Base-by-base conservation (phyloP, 2,888 invertebrate species). In the Hoplodrina ambigua region DNA sequence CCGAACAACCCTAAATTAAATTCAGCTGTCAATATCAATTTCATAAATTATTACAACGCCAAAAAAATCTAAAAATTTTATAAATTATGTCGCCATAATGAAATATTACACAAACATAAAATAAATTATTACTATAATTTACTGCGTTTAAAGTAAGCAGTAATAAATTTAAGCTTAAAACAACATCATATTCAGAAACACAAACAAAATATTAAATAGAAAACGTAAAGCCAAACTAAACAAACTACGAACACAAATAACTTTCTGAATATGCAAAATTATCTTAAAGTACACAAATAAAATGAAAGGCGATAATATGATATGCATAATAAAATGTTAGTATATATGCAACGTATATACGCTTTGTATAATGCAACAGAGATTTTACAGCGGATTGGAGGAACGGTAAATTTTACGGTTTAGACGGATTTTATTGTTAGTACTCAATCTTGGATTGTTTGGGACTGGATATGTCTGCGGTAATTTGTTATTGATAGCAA, bases 381-480 rank as follows among this genome's bases (percentile, higher is more conserved):
- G 70, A 86, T 84, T 86, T 83, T 75, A 81, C 75, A 83, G 63
- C 71, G 84, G 73, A 79, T 82, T 79, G 80, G 69, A 76, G 72
- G 54, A 77, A 80, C 76, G 77, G 82, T 81, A 83, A 82, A 83
- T 83, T 87, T 86, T 87, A 87, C 69, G 82, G 70, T 65, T 82
- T 77, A 80, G 79, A 80, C 82, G 78, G 78, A 84, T 87, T 87
- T 87, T 85, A 87, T 87, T 87, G 86, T 87, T 86, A 64, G 70
- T 64, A 70, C 69, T 65, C 54, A 19, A 2, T 57, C 73, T 71
- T 59, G 19, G 80, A 83, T 64, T n/a, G 25, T 55, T 58, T 71
- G 55, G 0, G 15, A 49, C 60, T 65, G 83, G 83, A 83, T 72
- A 72, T n/a, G 75, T 1, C 11, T 56, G 2, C n/a, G 57, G 20